Percentiles rank a stretch among this genome's conserved stretches.
These are phyloP conservation scores for Myotis brandtii DNA, from an alignment of 2,113 vertebrate species.

Conservation along the genomic window DNA sequence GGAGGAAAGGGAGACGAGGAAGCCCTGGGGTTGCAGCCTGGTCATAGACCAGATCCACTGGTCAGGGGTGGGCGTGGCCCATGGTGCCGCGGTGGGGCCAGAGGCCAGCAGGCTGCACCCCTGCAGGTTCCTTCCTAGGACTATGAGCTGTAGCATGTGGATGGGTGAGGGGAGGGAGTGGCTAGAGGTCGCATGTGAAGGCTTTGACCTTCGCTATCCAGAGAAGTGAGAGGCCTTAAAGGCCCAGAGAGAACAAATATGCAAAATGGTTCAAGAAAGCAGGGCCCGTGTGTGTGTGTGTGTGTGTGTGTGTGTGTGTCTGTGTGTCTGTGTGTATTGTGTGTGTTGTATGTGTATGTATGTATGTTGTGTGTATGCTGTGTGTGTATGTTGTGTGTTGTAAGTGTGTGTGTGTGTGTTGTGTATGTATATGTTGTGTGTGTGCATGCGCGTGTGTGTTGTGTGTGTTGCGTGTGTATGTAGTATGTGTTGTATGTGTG, in stretches of 20 bases:
- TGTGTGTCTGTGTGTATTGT: too few relatives aligned
- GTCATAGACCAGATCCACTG: neutral
- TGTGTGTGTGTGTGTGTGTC: neutral
- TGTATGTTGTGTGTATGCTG: too few relatives aligned
- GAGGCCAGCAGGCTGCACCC: neutral
- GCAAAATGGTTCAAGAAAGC: neutral
- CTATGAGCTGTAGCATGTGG: neutral
- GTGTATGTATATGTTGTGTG: too few relatives aligned
- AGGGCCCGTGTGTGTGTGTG: rapidly evolving
- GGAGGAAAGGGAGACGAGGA: neutral
- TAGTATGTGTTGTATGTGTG: too few relatives aligned
- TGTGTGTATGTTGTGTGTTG: too few relatives aligned
- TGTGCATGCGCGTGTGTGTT: neutral
- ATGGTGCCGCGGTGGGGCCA: neutral
- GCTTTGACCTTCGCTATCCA: neutral
- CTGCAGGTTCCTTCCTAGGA: neutral
- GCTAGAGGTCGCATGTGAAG: neutral
- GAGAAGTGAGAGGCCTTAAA: neutral
- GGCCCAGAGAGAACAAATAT: neutral
- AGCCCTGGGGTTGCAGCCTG: neutral
- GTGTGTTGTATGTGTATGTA: rapidly evolving
- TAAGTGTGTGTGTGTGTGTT: neutral
- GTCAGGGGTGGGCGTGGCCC: neutral
- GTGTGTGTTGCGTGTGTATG: too few relatives aligned
- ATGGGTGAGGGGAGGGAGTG: neutral